phyloP scores from a whole-genome alignment of 2,797 vertebrate genomes.

The Pteronotus mesoamericanus region DNA sequence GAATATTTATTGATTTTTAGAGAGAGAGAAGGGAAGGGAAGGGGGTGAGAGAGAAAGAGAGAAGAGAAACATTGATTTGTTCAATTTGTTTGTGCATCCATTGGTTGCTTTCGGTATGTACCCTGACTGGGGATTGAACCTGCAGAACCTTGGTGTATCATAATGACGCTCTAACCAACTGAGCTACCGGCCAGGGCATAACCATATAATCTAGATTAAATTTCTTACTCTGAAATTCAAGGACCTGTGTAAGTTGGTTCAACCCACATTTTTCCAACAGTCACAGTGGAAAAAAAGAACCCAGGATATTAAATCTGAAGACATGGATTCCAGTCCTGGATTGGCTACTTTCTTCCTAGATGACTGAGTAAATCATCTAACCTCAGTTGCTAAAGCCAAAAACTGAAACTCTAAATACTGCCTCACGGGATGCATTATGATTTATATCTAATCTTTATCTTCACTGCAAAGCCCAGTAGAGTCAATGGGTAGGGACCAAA shows the following conservation, averaged over 20 bases:
- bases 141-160: not conserved
- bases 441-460: not conserved
- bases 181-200: not conserved
- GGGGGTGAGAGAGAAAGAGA: not conserved
- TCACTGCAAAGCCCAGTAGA: not conserved
- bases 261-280: not conserved
- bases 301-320: not conserved
- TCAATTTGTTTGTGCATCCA: not conserved
- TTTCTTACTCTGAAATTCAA: conserved; percentile 20
- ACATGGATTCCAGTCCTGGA: not conserved
- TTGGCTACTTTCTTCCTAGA: not conserved
- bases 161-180: not conserved
- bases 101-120: no score
- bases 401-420: not conserved
- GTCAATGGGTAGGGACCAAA: not conserved
- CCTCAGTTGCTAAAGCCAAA: conserved; percentile 9
- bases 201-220: not conserved
- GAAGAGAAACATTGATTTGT: not conserved
- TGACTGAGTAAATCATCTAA: conserved; percentile 4
- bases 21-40: no score
- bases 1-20: no score
- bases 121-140: not conserved
- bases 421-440: not conserved
- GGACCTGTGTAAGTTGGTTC: not conserved
- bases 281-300: not conserved